Percentiles rank a stretch among this genome's conserved stretches.
Conservation (phyloP, 2,888 invertebrate species). For the Mimachlamys varia region DNA sequence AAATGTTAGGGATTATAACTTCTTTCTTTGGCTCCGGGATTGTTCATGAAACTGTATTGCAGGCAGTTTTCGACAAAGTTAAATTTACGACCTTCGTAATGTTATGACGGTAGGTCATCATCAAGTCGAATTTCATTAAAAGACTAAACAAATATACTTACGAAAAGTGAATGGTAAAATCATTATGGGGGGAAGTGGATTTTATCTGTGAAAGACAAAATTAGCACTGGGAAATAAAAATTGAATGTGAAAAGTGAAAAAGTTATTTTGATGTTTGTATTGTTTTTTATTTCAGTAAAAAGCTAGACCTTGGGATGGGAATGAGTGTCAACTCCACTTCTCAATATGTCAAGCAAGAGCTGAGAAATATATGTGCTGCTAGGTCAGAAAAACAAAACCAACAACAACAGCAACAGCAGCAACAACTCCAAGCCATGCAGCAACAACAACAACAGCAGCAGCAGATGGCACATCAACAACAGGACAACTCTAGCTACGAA, state of each 20-base stretch:
- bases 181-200: too few relatives aligned
- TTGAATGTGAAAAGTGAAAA: too few relatives aligned
- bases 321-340: conserved; percentile 82
- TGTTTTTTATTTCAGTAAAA: conserved; percentile 63
- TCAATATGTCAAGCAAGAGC: conserved; percentile 95
- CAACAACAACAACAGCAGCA: conserved; percentile 59
- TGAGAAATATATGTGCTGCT: conserved; percentile 93
- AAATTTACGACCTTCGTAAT: too few relatives aligned
- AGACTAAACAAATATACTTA: too few relatives aligned
- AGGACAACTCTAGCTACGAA: conserved; percentile 83
- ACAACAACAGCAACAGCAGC: conserved; percentile 77
- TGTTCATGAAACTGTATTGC: too few relatives aligned
- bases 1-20: background rate
- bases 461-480: conserved; percentile 54
- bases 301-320: conserved; percentile 60
- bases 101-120: too few relatives aligned
- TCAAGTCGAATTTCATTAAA: too few relatives aligned
- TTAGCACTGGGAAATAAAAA: too few relatives aligned
- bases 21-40: too few relatives aligned
- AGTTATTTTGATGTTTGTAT: background rate
- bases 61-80: too few relatives aligned
- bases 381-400: conserved; percentile 85
- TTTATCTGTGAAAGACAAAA: too few relatives aligned
- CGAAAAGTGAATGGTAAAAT: too few relatives aligned
- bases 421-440: conserved; percentile 57